phyloP scores from a whole-genome alignment of 2,113 vertebrate genomes.

The Pygoscelis adeliae region DNA sequence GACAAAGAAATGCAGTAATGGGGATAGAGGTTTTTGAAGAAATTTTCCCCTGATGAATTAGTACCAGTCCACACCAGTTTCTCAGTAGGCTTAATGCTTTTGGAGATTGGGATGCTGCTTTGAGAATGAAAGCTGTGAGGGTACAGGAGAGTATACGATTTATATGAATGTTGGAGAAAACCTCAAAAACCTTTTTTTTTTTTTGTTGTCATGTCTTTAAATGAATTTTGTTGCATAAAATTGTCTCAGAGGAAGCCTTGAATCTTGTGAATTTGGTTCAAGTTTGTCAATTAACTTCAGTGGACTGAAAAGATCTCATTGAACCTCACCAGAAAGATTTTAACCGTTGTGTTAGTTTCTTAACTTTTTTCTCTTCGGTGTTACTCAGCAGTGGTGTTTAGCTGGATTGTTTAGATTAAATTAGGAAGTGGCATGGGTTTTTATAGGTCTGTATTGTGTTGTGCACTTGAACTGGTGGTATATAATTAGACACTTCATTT shows the following conservation, averaged over 20 bases:
- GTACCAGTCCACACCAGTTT: background rate
- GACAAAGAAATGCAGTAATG: background rate
- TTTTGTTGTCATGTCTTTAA: background rate
- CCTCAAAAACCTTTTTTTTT: background rate
- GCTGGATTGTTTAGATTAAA: constrained; percentile 19
- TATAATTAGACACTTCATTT: constrained; percentile 19
- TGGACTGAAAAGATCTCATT: background rate
- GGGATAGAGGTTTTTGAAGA: background rate
- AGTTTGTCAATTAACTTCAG: background rate
- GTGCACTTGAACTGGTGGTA: constrained; percentile 9
- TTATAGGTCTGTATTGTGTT: background rate
- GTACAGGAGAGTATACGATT: background rate
- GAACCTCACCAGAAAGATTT: background rate
- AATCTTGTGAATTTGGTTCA: background rate
- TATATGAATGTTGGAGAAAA: background rate
- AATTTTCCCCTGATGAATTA: background rate
- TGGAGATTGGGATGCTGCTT: background rate
- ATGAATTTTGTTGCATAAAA: background rate
- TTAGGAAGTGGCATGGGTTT: background rate
- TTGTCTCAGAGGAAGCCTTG: background rate
- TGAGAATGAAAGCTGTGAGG: background rate
- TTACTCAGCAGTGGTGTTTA: background rate
- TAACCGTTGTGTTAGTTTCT: background rate
- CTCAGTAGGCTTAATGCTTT: background rate
- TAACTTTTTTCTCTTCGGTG: background rate